phyloP scores from a whole-genome alignment of 2,113 vertebrate species.

The Meriones unguiculatus region DNA sequence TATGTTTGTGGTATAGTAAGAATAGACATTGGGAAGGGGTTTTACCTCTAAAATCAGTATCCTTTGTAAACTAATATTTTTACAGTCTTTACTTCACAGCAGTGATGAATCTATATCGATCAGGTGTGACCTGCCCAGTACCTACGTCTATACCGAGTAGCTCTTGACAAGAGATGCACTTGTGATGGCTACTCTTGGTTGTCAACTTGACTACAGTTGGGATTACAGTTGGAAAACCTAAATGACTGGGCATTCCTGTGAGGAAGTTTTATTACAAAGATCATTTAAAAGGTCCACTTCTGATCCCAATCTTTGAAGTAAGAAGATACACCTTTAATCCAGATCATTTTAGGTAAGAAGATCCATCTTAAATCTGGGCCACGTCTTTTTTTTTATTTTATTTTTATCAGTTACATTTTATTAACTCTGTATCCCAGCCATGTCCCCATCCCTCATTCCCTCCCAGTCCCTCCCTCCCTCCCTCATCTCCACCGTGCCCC shows the following conservation, averaged over 20 bases:
- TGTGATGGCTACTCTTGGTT: neutral
- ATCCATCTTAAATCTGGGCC: neutral
- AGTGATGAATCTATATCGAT: neutral
- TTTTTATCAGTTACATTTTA: too few relatives aligned
- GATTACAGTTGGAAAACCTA: neutral
- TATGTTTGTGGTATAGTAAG: slow-evolving; percentile 52
- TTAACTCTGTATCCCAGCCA: too few relatives aligned
- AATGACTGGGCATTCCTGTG: neutral
- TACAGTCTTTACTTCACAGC: neutral
- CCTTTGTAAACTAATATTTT: neutral
- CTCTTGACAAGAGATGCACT: neutral
- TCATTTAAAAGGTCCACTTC: neutral
- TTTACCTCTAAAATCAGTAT: slow-evolving; percentile 3
- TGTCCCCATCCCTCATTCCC: too few relatives aligned
- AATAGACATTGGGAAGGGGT: slow-evolving; percentile 56
- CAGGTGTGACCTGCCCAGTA: neutral
- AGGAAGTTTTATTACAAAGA: neutral
- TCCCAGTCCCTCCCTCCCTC: too few relatives aligned
- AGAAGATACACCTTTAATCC: neutral
- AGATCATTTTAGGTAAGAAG: neutral
- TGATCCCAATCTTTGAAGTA: neutral
- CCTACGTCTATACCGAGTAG: neutral
- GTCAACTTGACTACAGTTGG: too few relatives aligned
- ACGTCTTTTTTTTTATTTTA: too few relatives aligned
- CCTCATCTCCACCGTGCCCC: too few relatives aligned